Percentiles rank a stretch among this genome's conserved stretches.
Evolutionary conservation across 92 coral and sea anemone genomes (phyloP).

Genomic region (Zoanthus sociatus): DNA sequence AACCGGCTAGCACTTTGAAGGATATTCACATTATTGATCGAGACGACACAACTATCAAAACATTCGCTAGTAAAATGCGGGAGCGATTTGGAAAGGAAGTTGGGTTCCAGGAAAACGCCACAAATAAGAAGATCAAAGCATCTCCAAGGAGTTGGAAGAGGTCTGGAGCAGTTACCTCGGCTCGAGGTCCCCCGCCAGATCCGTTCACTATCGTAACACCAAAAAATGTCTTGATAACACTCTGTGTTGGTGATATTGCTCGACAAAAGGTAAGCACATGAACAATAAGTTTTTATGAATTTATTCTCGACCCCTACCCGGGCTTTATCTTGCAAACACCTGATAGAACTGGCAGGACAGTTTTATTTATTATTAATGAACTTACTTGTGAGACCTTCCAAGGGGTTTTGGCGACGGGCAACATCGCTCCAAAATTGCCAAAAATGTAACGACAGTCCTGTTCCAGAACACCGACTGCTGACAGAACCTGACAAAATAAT

Average conservation of each 20-base stretch:
- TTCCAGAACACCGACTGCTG: no score
- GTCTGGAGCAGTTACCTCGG: background rate
- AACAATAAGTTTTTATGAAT: background rate
- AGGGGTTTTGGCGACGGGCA: no score
- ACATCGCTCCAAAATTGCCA: no score
- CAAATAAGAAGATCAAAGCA: background rate
- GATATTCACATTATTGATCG: constrained; percentile 75
- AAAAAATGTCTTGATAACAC: constrained; percentile 49
- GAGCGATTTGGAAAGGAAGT: constrained; percentile 51
- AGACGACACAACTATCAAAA: constrained; percentile 55
- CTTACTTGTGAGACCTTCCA: no score
- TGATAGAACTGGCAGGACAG: no score
- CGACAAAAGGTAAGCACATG: constrained; percentile 47
- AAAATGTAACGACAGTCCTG: no score
- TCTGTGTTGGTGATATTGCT: constrained; percentile 51
- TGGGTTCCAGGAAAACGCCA: constrained; percentile 34
- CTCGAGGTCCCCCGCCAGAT: background rate
- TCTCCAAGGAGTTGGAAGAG: background rate
- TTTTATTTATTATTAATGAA: no score
- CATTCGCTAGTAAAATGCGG: constrained; percentile 56
- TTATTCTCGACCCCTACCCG: background rate
- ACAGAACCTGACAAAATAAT: no score
- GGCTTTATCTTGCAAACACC: no score
- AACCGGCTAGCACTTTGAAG: constrained; percentile 44
- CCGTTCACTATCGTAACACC: constrained; percentile 47